Conservation (phyloP, 2,797 vertebrate species). For the Chiroxiphia lanceolata region DNA sequence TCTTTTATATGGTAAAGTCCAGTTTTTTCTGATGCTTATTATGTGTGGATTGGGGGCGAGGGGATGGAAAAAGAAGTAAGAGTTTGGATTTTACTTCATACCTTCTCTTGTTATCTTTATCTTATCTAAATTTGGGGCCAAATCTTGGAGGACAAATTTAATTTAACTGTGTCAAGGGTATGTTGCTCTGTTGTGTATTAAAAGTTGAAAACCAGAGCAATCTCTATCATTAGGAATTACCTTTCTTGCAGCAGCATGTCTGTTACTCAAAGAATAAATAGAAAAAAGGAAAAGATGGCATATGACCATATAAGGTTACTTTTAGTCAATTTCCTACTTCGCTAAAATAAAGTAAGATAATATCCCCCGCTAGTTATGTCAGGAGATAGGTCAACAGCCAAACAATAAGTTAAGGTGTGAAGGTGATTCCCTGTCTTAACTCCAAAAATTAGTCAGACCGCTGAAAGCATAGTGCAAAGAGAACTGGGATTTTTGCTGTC, state of each 20-base stretch:
- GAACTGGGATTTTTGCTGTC: background rate
- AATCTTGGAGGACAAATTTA: background rate
- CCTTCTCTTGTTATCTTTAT: background rate
- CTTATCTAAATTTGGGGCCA: background rate
- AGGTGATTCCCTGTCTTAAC: background rate
- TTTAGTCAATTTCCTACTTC: background rate
- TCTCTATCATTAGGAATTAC: background rate
- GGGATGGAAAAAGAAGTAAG: background rate
- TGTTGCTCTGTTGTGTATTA: background rate
- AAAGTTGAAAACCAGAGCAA: background rate
- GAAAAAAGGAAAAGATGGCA: background rate
- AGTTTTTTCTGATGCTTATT: background rate
- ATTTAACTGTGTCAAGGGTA: background rate
- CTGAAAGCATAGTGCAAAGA: background rate
- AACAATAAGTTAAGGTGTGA: background rate
- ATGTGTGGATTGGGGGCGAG: background rate
- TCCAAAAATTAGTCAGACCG: background rate
- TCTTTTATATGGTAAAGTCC: background rate
- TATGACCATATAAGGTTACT: background rate
- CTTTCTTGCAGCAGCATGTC: background rate
- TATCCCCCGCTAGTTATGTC: background rate
- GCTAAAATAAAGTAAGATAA: background rate
- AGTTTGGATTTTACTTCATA: background rate
- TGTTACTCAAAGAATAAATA: background rate
- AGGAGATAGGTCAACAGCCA: background rate